Conservation (phyloP, 2,797 vertebrate species). For the Lagothrix lagotricha region DNA sequence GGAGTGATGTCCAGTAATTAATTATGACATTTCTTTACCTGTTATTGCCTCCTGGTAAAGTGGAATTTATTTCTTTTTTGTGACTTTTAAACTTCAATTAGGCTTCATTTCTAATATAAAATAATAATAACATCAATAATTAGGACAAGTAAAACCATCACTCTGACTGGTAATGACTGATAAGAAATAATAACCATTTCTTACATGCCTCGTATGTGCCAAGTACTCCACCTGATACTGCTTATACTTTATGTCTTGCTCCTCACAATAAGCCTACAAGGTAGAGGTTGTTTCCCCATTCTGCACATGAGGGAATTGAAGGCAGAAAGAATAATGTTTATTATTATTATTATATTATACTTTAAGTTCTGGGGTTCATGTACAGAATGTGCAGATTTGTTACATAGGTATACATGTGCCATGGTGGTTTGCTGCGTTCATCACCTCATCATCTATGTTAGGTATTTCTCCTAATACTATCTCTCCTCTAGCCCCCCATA, state of each 20-base stretch:
- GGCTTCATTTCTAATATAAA: background rate
- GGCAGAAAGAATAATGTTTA: background rate
- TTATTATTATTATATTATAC: no score
- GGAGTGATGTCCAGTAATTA: background rate
- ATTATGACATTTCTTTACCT: background rate
- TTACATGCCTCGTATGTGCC: background rate
- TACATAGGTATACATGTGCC: no score
- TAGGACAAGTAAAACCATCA: background rate
- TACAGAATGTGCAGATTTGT: no score
- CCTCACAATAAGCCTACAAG: background rate
- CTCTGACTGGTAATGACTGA: background rate
- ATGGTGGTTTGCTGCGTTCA: no score
- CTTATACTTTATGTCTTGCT: background rate
- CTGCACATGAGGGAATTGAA: background rate
- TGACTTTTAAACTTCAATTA: background rate
- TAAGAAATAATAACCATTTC: background rate
- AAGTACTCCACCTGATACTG: background rate
- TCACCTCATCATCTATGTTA: no score
- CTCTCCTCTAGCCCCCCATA: no score
- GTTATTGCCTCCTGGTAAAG: slow-evolving; percentile 1
- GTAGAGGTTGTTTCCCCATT: background rate
- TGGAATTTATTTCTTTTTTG: background rate
- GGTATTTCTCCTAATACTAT: no score
- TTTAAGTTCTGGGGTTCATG: no score
- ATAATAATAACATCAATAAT: background rate